Evolutionary conservation across 2,888 invertebrate genomes (phyloP), one percentile per base, ranked within the genome.

Genomic region (Troilus luridus): DNA sequence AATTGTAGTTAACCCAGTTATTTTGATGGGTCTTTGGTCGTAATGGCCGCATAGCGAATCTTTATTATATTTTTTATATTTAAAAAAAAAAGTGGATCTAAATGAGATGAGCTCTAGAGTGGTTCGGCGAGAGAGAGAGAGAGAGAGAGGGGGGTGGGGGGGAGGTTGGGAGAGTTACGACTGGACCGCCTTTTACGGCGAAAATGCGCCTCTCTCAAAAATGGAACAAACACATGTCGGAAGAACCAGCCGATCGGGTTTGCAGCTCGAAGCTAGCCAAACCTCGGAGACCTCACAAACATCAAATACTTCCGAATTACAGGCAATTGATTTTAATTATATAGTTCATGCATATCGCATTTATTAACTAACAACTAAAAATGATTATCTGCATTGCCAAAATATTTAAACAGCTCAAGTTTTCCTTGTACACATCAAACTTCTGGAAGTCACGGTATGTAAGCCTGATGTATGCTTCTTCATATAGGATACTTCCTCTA

Each of bases 221-320:
- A 85, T 85, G 85, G 85, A 85, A 85, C 85, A 58, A 85, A 85
- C 85, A 85, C 85, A 85, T 58, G 85, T 85, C 85, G n/a, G 85
- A 85, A 21, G 56, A 85, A 85, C 85, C 85, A 58, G 85, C n/a
- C 56, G 56, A 85, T 21, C 85, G 54, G 85, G 56, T 77, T 77
- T 56, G 56, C n/a, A 12, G 85, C 54, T 41, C 41, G 41, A 41
- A 41, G 54, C 85, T 58, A 21, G 56, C 56, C 56, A 85, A 77
- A 27, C 19, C 27, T 41, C 41, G 7, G 6, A 41, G 27, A 9
- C 27, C 72, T 6, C 72, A 77, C 72, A 77, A 77, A 41, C 41
- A 77, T 41, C 27, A 77, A 77, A 77, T 77, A 77, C 41, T 41
- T 77, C 24, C 41, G 12, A 24, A 67, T 67, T 67, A 24, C 12